phyloP scores from a whole-genome alignment of 2,888 invertebrate genomes.

The Chaitophorus viminalis region DNA sequence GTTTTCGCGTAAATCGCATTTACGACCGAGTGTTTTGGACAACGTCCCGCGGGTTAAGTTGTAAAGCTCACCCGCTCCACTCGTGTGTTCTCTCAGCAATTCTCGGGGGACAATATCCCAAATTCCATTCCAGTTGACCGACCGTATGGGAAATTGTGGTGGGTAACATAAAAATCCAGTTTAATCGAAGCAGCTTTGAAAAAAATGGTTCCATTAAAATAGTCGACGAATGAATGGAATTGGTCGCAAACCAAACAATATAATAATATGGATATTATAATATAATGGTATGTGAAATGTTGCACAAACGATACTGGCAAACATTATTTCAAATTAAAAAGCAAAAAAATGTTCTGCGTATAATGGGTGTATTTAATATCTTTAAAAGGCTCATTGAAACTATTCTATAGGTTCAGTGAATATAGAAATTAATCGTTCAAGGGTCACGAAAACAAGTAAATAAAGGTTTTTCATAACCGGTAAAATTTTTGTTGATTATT shows the following conservation, averaged over 20 bases:
- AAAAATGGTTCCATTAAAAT: conserved; percentile 42
- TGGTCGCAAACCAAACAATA: not conserved
- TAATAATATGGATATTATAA: not conserved
- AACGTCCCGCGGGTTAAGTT: conserved; percentile 60
- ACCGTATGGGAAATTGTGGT: conserved; percentile 46
- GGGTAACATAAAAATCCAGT: conserved; percentile 49
- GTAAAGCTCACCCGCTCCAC: conserved; percentile 20
- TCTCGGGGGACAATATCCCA: conserved; percentile 49
- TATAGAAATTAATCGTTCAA: not conserved
- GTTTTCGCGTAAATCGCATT: conserved; percentile 59
- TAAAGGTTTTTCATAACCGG: not conserved
- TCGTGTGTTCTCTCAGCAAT: conserved; percentile 8
- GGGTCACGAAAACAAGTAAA: not conserved
- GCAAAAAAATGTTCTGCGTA: not conserved
- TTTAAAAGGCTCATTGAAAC: conserved; percentile 22
- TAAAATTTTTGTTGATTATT: conserved; percentile 18
- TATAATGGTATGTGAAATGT: not conserved
- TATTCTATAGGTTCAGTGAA: not conserved
- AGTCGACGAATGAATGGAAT: not conserved
- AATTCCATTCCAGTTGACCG: conserved; percentile 51
- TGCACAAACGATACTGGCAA: not conserved
- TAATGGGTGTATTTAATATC: conserved; percentile 21
- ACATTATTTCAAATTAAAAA: conserved; percentile 36
- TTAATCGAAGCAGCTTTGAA: conserved; percentile 49
- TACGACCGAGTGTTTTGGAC: conserved; percentile 59